phyloP scores from a whole-genome alignment of 2,888 invertebrate genomes.

The Troides oblongomaculatus region DNA sequence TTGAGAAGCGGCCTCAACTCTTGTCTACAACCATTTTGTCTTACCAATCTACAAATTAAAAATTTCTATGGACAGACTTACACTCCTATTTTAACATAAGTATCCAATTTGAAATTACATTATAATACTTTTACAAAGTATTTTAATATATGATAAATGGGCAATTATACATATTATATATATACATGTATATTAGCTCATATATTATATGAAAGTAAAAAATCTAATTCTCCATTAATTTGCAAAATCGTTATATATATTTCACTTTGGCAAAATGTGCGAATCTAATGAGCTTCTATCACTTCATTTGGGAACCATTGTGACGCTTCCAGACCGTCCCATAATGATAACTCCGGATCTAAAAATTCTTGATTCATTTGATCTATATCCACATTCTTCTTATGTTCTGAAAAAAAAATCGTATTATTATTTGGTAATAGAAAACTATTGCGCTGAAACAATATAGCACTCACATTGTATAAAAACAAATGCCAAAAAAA shows the following conservation, averaged over 20 bases:
- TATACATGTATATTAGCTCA: no score
- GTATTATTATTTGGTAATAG: neutral
- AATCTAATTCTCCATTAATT: neutral
- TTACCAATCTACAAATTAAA: no score
- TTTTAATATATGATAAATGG: no score
- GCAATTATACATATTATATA: no score
- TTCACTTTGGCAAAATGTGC: neutral
- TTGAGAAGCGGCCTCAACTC: no score
- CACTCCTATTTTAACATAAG: no score
- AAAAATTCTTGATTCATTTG: slow-evolving; percentile 87
- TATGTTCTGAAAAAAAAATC: slow-evolving; percentile 82
- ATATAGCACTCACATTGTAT: neutral
- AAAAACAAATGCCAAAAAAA: no score
- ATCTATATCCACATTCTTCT: slow-evolving; percentile 85
- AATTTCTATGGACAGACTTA: no score
- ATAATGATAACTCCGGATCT: slow-evolving; percentile 87
- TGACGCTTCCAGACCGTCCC: slow-evolving; percentile 90
- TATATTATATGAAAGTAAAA: neutral
- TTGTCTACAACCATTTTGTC: no score
- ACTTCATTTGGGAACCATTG: slow-evolving; percentile 91
- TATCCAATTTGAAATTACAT: no score
- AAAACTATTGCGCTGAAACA: neutral
- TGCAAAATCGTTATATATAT: neutral
- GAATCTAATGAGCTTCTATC: slow-evolving; percentile 75
- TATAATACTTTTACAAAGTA: no score